Evolutionary conservation across 2,797 vertebrate species (phyloP).

Genomic region (Thaleichthys pacificus): DNA sequence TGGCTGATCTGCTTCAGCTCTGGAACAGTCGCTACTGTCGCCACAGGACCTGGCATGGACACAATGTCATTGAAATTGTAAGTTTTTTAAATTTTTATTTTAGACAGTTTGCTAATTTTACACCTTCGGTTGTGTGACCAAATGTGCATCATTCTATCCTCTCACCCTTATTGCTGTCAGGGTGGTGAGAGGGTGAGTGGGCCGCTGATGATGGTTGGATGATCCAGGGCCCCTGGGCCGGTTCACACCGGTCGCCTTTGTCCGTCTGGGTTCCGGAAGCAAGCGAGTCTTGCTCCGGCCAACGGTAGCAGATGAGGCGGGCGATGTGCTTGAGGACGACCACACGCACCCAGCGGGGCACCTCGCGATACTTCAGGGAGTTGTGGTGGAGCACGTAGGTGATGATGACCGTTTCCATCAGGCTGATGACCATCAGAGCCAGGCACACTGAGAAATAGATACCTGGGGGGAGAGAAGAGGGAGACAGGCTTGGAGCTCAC

Average conservation of each 20-base stretch:
- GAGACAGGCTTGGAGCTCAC: neutral
- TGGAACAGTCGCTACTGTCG: constrained; percentile 34
- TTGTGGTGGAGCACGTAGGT: constrained; percentile 80
- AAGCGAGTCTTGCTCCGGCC: constrained; percentile 38
- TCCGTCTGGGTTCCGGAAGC: constrained; percentile 20
- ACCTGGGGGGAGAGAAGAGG: constrained; percentile 26
- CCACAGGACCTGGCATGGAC: constrained; percentile 18
- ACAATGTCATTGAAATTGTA: neutral
- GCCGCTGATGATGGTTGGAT: constrained; percentile 33
- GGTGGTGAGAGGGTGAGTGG: constrained; percentile 23
- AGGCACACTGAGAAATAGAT: constrained; percentile 84
- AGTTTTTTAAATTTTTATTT: no score
- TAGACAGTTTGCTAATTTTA: neutral
- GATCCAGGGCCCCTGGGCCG: constrained; percentile 19
- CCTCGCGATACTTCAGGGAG: constrained; percentile 72
- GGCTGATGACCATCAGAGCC: constrained; percentile 83
- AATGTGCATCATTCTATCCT: constrained; percentile 6
- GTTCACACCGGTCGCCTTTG: constrained; percentile 38
- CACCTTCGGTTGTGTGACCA: neutral
- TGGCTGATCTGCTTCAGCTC: constrained; percentile 72
- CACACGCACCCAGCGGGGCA: constrained; percentile 76
- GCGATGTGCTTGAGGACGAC: constrained; percentile 72
- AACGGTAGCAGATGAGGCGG: constrained; percentile 74
- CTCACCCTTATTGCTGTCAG: constrained; percentile 38
- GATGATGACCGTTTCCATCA: constrained; percentile 82